Percentiles rank a stretch among this genome's conserved stretches.
These are phyloP conservation scores for Papilio glaucus DNA, from an alignment of 1,140 invertebrate species.

Conservation along the genomic window DNA sequence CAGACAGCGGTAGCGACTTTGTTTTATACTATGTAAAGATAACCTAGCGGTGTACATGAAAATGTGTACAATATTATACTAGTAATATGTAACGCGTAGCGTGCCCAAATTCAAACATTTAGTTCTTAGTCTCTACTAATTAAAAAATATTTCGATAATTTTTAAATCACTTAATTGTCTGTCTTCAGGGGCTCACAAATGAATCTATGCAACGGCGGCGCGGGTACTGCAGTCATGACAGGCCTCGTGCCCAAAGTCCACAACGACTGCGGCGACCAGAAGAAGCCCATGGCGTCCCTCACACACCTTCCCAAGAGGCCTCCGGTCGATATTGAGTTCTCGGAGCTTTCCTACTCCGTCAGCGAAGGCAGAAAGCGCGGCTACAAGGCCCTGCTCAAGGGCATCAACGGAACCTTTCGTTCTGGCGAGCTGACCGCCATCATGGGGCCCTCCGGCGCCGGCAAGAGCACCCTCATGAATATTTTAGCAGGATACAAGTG, in stretches of 20 bases:
- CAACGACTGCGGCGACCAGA: slow-evolving; percentile 86
- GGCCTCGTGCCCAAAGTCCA: slow-evolving; percentile 86
- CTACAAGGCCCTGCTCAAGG: slow-evolving; percentile 92
- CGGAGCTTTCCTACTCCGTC: slow-evolving; percentile 92
- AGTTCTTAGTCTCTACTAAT: too few species aligned
- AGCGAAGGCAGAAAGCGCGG: slow-evolving; percentile 91
- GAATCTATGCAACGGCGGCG: slow-evolving; percentile 88
- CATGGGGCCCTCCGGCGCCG: slow-evolving; percentile 96
- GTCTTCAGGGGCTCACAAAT: slow-evolving; percentile 86
- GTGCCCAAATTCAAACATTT: too few species aligned
- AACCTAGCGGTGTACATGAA: too few species aligned
- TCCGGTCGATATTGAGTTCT: slow-evolving; percentile 94
- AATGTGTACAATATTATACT: too few species aligned
- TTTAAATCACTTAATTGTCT: slow-evolving; percentile 38
- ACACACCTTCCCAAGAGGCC: slow-evolving; percentile 92
- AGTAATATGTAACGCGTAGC: too few species aligned
- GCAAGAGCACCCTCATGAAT: slow-evolving; percentile 96
- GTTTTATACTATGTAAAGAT: too few species aligned
- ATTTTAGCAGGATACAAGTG: slow-evolving; percentile 95
- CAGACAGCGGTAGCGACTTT: too few species aligned
- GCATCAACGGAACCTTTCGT: slow-evolving; percentile 92
- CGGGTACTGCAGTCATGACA: slow-evolving; percentile 79
- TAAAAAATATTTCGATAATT: not conserved
- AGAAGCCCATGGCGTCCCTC: slow-evolving; percentile 85
- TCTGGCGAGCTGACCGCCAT: slow-evolving; percentile 94